Conservation (phyloP, 23 tunicate genomes). For the Phallusia fumigata region DNA sequence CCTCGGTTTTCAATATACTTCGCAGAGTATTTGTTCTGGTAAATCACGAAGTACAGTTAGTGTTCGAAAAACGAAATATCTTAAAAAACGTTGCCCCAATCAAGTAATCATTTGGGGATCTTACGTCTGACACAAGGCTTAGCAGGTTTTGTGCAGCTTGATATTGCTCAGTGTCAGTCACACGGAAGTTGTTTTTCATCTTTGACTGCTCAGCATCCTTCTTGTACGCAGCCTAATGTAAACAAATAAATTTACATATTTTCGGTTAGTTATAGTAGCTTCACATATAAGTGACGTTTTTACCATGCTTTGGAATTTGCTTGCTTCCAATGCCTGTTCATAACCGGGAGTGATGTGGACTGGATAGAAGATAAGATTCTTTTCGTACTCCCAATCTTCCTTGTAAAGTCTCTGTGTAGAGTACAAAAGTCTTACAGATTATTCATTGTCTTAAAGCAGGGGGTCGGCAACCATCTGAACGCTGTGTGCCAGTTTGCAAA, state of each 20-base stretch:
- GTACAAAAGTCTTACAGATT: no score
- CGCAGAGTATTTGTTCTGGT: slow-evolving; percentile 41
- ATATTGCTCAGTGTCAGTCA: slow-evolving; percentile 64
- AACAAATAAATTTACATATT: background rate
- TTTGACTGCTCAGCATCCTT: slow-evolving; percentile 42
- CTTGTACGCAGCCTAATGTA: slow-evolving; percentile 42
- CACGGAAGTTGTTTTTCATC: slow-evolving; percentile 49
- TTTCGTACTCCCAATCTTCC: slow-evolving; percentile 98
- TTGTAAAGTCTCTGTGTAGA: slow-evolving; percentile 69
- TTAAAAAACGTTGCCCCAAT: no score
- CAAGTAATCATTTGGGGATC: background rate
- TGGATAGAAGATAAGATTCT: slow-evolving; percentile 78
- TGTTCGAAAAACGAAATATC: no score
- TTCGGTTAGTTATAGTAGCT: background rate
- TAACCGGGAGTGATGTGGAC: slow-evolving; percentile 96
- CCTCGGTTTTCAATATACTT: slow-evolving; percentile 17
- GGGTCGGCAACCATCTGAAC: no score
- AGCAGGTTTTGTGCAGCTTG: slow-evolving; percentile 35
- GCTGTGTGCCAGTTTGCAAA: no score
- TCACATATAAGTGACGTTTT: slow-evolving; percentile 9
- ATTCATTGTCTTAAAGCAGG: no score
- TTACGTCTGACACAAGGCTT: slow-evolving; percentile 26
- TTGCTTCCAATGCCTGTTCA: slow-evolving; percentile 61
- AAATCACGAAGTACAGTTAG: background rate
- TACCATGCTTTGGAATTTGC: slow-evolving; percentile 79